These are phyloP conservation scores for Periparus ater DNA, from an alignment of 2,797 vertebrate genomes.

Conservation along the genomic window DNA sequence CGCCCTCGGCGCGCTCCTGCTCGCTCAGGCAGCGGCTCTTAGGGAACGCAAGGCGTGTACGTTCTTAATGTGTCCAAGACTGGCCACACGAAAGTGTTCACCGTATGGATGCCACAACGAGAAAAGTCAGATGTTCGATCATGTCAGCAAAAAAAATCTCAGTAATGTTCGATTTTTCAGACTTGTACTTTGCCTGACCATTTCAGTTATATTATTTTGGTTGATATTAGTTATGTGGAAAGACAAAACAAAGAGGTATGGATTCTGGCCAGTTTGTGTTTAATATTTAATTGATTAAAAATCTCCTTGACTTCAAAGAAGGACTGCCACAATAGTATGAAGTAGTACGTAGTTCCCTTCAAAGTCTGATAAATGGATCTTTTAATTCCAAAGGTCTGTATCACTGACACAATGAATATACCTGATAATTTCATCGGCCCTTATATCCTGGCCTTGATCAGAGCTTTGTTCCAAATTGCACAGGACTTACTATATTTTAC, in stretches of 20 bases:
- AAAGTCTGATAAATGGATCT: background rate
- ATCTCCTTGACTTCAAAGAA: background rate
- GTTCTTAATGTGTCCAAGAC: too few species aligned
- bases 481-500: background rate
- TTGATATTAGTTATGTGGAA: background rate
- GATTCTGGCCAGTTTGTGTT: background rate
- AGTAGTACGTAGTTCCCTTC: background rate
- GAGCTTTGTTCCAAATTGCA: background rate
- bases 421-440: background rate
- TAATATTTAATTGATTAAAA: background rate
- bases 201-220: background rate
- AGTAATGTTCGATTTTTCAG: background rate
- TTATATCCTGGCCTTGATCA: background rate
- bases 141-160: background rate
- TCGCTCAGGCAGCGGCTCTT: background rate
- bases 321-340: background rate
- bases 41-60: accelerated
- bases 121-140: background rate
- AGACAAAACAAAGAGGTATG: background rate
- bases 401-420: background rate
- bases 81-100: background rate
- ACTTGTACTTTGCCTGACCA: background rate
- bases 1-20: background rate
- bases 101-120: background rate
- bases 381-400: background rate